Evolutionary conservation across 1,140 invertebrate genomes (phyloP).

Genomic region (Steinernema feltiae): DNA sequence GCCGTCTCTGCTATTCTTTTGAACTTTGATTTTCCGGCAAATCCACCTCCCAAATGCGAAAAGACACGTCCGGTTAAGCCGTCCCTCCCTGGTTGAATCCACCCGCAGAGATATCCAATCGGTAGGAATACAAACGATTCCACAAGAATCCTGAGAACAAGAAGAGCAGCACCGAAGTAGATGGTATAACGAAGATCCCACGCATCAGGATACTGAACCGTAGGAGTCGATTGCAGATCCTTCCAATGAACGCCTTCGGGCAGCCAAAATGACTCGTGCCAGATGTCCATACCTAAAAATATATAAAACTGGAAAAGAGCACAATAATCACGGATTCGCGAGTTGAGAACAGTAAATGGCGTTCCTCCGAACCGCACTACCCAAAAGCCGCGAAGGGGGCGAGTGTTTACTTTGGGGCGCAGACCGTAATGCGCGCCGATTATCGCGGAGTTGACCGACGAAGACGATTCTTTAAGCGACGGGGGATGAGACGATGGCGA

Average conservation of each 20-base stretch:
- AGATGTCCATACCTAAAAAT: slow-evolving; percentile 23
- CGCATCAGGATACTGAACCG: slow-evolving; percentile 42
- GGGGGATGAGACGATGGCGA: too few relatives aligned
- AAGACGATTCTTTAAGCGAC: too few relatives aligned
- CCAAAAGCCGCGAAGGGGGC: too few relatives aligned
- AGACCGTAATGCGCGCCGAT: too few relatives aligned
- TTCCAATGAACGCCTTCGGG: slow-evolving; percentile 35
- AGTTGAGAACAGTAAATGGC: too few relatives aligned
- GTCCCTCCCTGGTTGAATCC: slow-evolving; percentile 37
- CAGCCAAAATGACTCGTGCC: slow-evolving; percentile 40
- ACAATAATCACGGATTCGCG: too few relatives aligned
- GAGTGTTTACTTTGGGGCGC: too few relatives aligned
- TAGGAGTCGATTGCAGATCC: slow-evolving; percentile 29
- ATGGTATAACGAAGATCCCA: slow-evolving; percentile 50
- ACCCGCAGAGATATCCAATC: slow-evolving; percentile 46
- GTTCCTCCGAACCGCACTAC: too few relatives aligned
- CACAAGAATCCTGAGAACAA: slow-evolving; percentile 48
- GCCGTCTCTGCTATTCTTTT: slow-evolving; percentile 55
- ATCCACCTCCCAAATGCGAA: slow-evolving; percentile 26
- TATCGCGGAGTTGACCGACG: too few relatives aligned
- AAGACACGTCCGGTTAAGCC: slow-evolving; percentile 16
- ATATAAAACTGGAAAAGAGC: too few relatives aligned
- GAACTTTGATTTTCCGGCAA: slow-evolving; percentile 47
- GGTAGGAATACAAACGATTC: slow-evolving; percentile 54
- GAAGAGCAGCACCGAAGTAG: slow-evolving; percentile 41